Conservation (phyloP, 2,113 vertebrate species). For the Phalacrocorax aristotelis region DNA sequence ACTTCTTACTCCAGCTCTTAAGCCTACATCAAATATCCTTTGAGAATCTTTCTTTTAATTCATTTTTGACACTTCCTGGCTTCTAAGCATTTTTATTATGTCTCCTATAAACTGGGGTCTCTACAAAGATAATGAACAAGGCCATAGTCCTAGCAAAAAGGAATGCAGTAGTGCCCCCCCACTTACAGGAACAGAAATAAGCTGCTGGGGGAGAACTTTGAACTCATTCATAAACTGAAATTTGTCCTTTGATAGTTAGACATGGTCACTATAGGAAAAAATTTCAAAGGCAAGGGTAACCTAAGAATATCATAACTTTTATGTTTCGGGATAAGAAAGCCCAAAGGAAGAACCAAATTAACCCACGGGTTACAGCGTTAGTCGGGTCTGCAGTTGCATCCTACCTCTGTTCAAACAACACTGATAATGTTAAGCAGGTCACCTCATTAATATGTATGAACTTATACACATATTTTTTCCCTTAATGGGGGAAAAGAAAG, state of each 20-base stretch:
- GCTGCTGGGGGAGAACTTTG: not conserved
- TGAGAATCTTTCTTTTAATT: not conserved
- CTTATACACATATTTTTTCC: not conserved
- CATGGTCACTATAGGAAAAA: not conserved
- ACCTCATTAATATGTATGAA: accelerated
- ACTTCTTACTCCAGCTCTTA: not conserved
- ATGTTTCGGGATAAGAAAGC: not conserved
- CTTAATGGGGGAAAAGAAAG: not conserved
- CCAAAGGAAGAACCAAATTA: not conserved
- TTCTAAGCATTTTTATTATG: not conserved
- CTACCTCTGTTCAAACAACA: not conserved
- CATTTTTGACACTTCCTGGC: not conserved
- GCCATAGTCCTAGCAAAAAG: not conserved
- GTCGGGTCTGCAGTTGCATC: not conserved
- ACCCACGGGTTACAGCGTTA: not conserved
- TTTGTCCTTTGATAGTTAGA: not conserved
- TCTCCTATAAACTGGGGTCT: not conserved
- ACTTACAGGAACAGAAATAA: not conserved
- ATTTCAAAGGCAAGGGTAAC: not conserved
- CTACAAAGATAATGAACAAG: not conserved
- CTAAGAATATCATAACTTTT: not conserved
- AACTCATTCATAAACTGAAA: not conserved
- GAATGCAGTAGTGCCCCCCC: not conserved
- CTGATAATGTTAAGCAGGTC: not conserved
- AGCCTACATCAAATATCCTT: not conserved